Conservation (phyloP, 2,113 vertebrate species). For the Haemorhous mexicanus region DNA sequence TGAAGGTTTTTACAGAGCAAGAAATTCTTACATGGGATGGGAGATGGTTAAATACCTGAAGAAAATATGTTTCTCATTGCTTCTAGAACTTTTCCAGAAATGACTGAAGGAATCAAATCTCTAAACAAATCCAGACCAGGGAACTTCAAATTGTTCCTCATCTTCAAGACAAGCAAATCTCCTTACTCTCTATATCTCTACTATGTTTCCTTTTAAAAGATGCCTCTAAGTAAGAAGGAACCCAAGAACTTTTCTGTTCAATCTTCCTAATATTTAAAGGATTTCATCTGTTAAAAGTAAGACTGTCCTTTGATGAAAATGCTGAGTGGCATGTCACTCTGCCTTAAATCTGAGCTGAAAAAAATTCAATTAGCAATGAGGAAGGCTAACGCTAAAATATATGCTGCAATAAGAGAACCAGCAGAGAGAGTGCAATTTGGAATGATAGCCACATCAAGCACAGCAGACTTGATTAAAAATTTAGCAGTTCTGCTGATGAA, state of each 20-base stretch:
- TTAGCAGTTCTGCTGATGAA: conserved; percentile 77
- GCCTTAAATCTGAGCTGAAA: conserved; percentile 59
- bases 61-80: not conserved
- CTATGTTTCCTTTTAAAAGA: not conserved
- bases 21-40: not conserved
- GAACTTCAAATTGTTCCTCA: not conserved
- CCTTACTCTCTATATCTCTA: not conserved
- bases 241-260: not conserved
- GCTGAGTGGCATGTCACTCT: not conserved
- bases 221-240: not conserved
- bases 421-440: conserved; percentile 69
- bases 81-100: not conserved
- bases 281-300: conserved; percentile 4
- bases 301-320: conserved; percentile 24
- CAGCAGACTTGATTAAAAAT: conserved; percentile 78
- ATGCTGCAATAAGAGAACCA: conserved; percentile 50
- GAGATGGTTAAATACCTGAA: not conserved
- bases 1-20: not conserved
- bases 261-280: not conserved
- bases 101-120: not conserved
- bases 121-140: not conserved
- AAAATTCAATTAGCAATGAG: conserved; percentile 67
- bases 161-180: not conserved
- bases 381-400: conserved; percentile 35
- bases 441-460: conserved; percentile 70